Evolutionary conservation across 2,888 invertebrate species (phyloP).

Genomic region (Ephialtes manifestator): DNA sequence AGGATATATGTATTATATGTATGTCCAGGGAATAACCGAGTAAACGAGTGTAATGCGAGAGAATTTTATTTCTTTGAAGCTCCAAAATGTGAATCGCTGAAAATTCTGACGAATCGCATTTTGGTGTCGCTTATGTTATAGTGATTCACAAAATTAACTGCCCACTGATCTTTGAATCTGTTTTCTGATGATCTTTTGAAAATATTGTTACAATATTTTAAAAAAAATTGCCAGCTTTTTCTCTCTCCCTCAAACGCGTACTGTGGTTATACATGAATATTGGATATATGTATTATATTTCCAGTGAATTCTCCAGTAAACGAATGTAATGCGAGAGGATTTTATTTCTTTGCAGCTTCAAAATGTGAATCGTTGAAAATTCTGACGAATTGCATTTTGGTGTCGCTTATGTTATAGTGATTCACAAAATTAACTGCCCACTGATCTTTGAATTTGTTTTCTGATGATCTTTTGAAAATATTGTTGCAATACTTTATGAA

Average conservation of each 20-base stretch:
- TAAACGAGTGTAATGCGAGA: slow-evolving; percentile 32
- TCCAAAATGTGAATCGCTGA: not conserved
- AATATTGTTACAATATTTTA: too few species aligned
- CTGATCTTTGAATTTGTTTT: too few species aligned
- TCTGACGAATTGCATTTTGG: not conserved
- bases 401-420: too few species aligned
- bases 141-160: not conserved
- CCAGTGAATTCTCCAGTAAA: slow-evolving; percentile 22
- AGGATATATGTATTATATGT: slow-evolving; percentile 19
- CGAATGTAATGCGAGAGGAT: slow-evolving; percentile 36
- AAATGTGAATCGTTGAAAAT: not conserved
- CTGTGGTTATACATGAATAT: slow-evolving; percentile 23
- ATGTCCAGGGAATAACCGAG: slow-evolving; percentile 19
- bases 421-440: too few species aligned
- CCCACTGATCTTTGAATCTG: too few species aligned
- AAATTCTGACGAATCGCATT: not conserved
- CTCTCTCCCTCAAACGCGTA: slow-evolving; percentile 3
- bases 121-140: not conserved
- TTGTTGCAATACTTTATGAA: too few species aligned
- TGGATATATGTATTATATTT: slow-evolving; percentile 22
- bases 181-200: too few species aligned
- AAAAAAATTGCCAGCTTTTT: not conserved
- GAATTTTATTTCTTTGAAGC: slow-evolving; percentile 17
- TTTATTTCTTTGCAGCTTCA: not conserved
- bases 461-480: too few species aligned